Evolutionary conservation across 2,888 invertebrate species (phyloP), one percentile per base, ranked within the genome.

Genomic region (Epinotia ramella): DNA sequence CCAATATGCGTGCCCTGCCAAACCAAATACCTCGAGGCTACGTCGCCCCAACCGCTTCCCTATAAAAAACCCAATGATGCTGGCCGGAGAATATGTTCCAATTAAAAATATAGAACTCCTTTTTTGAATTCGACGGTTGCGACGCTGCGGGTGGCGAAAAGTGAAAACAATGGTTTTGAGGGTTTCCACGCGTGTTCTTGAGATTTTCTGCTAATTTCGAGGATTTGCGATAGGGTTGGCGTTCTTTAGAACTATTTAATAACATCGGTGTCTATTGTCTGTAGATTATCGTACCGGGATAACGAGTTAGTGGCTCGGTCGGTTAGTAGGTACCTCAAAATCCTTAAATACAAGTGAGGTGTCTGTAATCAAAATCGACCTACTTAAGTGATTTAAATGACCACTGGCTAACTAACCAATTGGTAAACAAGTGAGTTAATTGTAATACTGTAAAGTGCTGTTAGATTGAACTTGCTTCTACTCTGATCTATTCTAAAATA

Each of bases 31-130:
- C 94, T 90, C 80, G 84, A 85, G 93, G 94, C 92, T 74, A 83
- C 73, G 77, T 79, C 80, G 81, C 81, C 90, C 90, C 90, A 85
- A 81, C 80, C 80, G 78, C 67, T 66, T 57, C 18, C 62, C 69
- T 66, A 78, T 77, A 70, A 64, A 76, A 70, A 73, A 74, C 81
- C 83, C 75, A 79, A 73, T 81, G 78, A 71, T 81, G 78, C 82
- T 83, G 84, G 82, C 84, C 84, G 83, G 84, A 85, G 91, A 93
- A 93, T 93, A 93, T 93, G 92, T 90, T 92, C 92, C 92, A 93
- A 93, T 93, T 93, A 93, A 90, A 91, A 91, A 86, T 73, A 77
- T 75, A 76, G 82, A 82, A 81, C 85, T 88, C 83, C 80, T 80
- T 84, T 84, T 89, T 87, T 85, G 87, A 88, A 85, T 83, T 81